These are phyloP conservation scores for Cotesia vestalis DNA, from an alignment of 1,140 invertebrate species.

Conservation along the genomic window DNA sequence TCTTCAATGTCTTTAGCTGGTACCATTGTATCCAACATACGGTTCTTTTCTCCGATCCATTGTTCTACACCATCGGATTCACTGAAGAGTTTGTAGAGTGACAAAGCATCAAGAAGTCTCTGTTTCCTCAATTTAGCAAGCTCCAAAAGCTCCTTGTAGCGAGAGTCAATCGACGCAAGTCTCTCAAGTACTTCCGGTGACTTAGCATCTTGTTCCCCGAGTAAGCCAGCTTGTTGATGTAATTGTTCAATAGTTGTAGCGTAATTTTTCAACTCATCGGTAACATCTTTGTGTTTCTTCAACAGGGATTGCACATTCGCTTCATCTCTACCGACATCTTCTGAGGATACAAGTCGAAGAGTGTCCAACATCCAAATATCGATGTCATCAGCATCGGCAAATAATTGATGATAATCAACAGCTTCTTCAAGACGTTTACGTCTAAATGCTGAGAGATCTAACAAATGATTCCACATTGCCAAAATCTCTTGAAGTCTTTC, in stretches of 20 bases:
- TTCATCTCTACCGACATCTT: constrained; percentile 98
- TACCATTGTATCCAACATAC: constrained; percentile 97
- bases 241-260: constrained; percentile 90
- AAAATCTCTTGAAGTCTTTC: constrained; percentile 91
- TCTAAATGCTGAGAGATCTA: constrained; percentile 89
- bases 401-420: constrained; percentile 98
- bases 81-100: constrained; percentile 95
- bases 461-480: constrained; percentile 92
- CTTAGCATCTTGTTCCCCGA: constrained; percentile 90
- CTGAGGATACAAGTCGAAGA: constrained; percentile 92
- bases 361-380: constrained; percentile 99
- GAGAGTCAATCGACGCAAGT: constrained; percentile 91
- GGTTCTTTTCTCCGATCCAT: constrained; percentile 99
- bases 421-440: constrained; percentile 94
- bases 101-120: constrained; percentile 93
- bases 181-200: constrained; percentile 87
- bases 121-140: constrained; percentile 96
- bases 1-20: constrained; percentile 98
- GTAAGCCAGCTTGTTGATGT: constrained; percentile 86
- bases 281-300: constrained; percentile 98
- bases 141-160: constrained; percentile 95
- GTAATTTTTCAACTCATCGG: constrained; percentile 97
- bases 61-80: constrained; percentile 99
- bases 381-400: constrained; percentile 98
- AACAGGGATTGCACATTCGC: constrained; percentile 96